Evolutionary conservation across 2,888 invertebrate genomes (phyloP), one percentile per base, ranked within the genome.

Genomic region (Trissolcus japonicus): DNA sequence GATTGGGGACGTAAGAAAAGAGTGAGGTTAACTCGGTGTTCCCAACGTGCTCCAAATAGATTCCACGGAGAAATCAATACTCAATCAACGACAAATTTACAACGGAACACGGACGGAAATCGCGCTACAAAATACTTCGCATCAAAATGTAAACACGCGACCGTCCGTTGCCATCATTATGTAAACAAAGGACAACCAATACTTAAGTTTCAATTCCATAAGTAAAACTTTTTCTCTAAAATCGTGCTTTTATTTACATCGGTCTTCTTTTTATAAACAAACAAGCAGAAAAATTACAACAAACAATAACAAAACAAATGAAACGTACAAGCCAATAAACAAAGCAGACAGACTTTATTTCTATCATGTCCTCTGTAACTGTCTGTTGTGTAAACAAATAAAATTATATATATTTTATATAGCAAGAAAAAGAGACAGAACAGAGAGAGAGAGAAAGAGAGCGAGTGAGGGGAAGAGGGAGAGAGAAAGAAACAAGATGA

Each of bases 11-110:
- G 2, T 19, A 19, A 19, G 25, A 4, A 2, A 25, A 61, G 57
- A 66, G 66, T 66, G 56, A 66, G 66, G 66, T 57, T 66, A 66
- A 40, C 56, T 65, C 55, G 25, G 21, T 29, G 17, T 9, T 16
- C 25, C 50, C 66, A 66, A 66, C 66, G 66, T 66, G 66, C 66
- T 66, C 66, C 35, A 66, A 66, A 66, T 66, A 66, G 66, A 66
- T 66, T 66, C 35, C 41, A 25, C 29, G 19, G 41, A 21, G 55
- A 66, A 66, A 66, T 66, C 66, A 66, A 66, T 66, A 66, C 66
- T 57, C 66, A 57, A 66, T 48, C 56, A 66, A 66, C 56, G 19
- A 16, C n/a, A 29, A 57, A 57, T 57, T 66, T 54, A 41, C 51
- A 66, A 66, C 56, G 7, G n/a, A n/a, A 48, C 14, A 16, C 13